phyloP scores from a whole-genome alignment of 2,113 vertebrate genomes.

The Nothobranchius furzeri region DNA sequence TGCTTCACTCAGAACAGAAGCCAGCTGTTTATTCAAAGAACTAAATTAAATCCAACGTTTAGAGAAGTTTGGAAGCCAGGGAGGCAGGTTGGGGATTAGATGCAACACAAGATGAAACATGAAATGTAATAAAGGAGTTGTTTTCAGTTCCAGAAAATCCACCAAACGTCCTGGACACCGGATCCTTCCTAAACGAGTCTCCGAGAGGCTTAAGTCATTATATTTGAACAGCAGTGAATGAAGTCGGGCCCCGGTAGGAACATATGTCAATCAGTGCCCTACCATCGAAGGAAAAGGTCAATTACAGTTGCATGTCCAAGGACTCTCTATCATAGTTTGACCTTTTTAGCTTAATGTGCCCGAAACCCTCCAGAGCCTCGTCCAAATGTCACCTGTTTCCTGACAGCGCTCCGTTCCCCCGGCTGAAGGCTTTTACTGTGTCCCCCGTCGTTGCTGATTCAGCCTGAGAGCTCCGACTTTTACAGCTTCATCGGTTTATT shows the following conservation, averaged over 20 bases:
- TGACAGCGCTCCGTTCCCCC: slow-evolving; percentile 29
- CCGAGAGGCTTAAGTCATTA: slow-evolving; percentile 50
- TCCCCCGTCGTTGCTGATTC: slow-evolving; percentile 15
- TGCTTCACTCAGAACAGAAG: not conserved
- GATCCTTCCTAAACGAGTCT: slow-evolving; percentile 44
- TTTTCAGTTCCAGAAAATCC: not conserved
- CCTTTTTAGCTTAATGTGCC: slow-evolving; percentile 65
- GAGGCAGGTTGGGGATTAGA: not conserved
- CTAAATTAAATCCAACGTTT: not conserved
- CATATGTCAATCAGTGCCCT: slow-evolving; percentile 43
- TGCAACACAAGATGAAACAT: not conserved
- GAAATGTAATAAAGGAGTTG: not conserved
- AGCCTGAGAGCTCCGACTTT: not conserved
- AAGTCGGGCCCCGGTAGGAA: slow-evolving; percentile 28
- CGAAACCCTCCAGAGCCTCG: slow-evolving; percentile 49
- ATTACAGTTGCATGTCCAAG: slow-evolving; percentile 66
- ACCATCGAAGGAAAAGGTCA: slow-evolving; percentile 70
- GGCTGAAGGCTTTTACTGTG: slow-evolving; percentile 29
- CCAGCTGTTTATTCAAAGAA: not conserved
- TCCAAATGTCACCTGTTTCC: slow-evolving; percentile 68
- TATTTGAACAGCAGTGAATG: slow-evolving; percentile 36
- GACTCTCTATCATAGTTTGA: slow-evolving; percentile 65
- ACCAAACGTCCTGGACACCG: slow-evolving; percentile 21
- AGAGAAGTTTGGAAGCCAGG: not conserved
- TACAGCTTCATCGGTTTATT: not conserved